A percentile compares a stretch with the other conserved stretches of the same genome.
Evolutionary conservation across 2,888 invertebrate genomes (phyloP).

Genomic region (Seira sanloemensis): DNA sequence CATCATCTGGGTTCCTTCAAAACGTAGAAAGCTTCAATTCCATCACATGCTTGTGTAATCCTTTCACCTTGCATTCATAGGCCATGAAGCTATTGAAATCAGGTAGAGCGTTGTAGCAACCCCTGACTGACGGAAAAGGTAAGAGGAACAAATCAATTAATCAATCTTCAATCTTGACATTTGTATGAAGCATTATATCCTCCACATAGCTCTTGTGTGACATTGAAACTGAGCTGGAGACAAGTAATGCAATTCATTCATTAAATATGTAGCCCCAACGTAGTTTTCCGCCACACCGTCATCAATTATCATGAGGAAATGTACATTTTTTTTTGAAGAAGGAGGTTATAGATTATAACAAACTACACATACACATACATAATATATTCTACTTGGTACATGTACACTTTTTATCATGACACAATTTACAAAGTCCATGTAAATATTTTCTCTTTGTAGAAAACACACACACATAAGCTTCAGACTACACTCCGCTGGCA

Average conservation of each 20-base stretch:
- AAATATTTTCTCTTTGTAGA: too few species aligned
- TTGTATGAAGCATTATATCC: conserved; percentile 12
- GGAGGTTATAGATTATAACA: too few species aligned
- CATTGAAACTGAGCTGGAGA: background rate
- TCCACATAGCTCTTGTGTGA: background rate
- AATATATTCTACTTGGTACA: too few species aligned
- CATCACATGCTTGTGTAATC: background rate
- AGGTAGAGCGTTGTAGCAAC: conserved; percentile 21
- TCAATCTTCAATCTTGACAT: conserved; percentile 56
- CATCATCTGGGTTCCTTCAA: conserved; percentile 18
- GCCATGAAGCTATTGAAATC: background rate
- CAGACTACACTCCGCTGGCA: too few species aligned
- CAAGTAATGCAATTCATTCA: background rate
- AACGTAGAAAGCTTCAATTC: background rate
- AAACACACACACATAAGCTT: too few species aligned
- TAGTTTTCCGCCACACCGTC: background rate
- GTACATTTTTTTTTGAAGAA: too few species aligned
- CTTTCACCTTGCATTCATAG: background rate
- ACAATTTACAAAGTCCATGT: too few species aligned
- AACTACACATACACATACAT: too few species aligned
- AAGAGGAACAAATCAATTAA: conserved; percentile 62
- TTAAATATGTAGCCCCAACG: background rate
- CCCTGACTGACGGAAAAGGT: conserved; percentile 35
- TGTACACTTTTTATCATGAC: too few species aligned
- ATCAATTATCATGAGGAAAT: background rate